Conservation (phyloP, 1,140 invertebrate genomes). For the Macrosteles quadrilineatus region DNA sequence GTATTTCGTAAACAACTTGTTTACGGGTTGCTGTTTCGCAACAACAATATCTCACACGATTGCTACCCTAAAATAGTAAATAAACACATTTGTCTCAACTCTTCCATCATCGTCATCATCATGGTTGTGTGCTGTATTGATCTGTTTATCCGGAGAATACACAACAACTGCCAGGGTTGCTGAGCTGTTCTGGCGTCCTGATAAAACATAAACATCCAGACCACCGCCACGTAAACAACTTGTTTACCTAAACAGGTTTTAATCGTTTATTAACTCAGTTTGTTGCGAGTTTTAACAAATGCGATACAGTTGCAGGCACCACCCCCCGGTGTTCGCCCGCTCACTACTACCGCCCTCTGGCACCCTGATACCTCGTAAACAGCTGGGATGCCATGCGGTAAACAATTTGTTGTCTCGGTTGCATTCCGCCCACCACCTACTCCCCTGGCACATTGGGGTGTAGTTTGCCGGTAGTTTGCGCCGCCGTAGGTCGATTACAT, state of each 20-base stretch:
- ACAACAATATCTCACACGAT: too few relatives aligned
- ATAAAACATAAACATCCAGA: constrained; percentile 22
- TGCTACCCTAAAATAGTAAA: too few relatives aligned
- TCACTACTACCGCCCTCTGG: background rate
- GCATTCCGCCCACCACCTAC: background rate
- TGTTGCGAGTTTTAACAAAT: constrained; percentile 14
- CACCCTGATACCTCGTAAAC: constrained; percentile 30
- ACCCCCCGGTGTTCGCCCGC: too few relatives aligned
- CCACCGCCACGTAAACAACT: constrained; percentile 9
- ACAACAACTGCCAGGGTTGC: constrained; percentile 27
- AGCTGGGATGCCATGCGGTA: constrained; percentile 23
- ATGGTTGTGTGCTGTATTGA: constrained; percentile 17
- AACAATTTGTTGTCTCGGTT: constrained; percentile 20
- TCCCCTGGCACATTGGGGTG: constrained; percentile 1
- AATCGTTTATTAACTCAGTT: background rate
- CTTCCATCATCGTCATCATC: constrained; percentile 15
- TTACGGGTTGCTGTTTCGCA: background rate
- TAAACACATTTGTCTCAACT: too few relatives aligned
- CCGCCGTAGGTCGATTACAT: too few relatives aligned
- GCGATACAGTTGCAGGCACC: background rate
- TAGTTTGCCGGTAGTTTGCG: too few relatives aligned
- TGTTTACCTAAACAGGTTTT: background rate
- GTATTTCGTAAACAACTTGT: constrained; percentile 32
- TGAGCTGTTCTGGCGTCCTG: constrained; percentile 10
- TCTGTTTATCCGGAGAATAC: constrained; percentile 19